Conservation (phyloP, 35 echinoderm and acorn worm species). For the Acanthaster planci region DNA sequence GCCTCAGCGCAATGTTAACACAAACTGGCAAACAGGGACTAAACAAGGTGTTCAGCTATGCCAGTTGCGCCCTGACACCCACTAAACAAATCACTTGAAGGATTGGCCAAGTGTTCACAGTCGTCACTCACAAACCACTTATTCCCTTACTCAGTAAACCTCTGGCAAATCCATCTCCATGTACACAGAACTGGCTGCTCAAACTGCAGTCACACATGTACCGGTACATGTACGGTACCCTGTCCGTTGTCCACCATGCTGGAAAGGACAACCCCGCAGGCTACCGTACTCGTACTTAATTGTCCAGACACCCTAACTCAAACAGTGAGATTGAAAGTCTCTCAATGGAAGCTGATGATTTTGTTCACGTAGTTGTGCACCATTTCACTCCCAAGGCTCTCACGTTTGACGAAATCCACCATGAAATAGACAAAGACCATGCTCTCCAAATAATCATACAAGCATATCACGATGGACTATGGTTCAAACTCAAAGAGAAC, state of each 20-base stretch:
- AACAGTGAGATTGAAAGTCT: neutral
- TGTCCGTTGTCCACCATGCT: neutral
- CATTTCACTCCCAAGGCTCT: slow-evolving; percentile 45
- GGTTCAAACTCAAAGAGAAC: neutral
- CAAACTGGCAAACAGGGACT: no score
- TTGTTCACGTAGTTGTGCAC: slow-evolving; percentile 35
- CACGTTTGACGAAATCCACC: no score
- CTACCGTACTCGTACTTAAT: no score
- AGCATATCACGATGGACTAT: neutral
- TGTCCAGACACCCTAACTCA: slow-evolving; percentile 44
- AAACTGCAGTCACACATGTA: slow-evolving; percentile 39
- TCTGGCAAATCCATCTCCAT: slow-evolving; percentile 15
- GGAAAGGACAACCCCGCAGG: slow-evolving; percentile 46
- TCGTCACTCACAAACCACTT: slow-evolving; percentile 58
- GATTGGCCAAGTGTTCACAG: slow-evolving; percentile 34
- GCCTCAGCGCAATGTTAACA: slow-evolving; percentile 40
- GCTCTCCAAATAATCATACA: neutral
- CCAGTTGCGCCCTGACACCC: slow-evolving; percentile 31
- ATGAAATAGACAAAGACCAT: no score
- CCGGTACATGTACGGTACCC: no score
- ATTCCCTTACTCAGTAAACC: slow-evolving; percentile 27
- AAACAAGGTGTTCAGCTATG: no score
- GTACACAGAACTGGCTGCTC: slow-evolving; percentile 41
- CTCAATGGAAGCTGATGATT: slow-evolving; percentile 23
- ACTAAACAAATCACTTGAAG: slow-evolving; percentile 31